Evolutionary conservation across 2,888 invertebrate species (phyloP), one percentile per base, ranked within the genome.

Genomic region (Drosophila kambysellisi): DNA sequence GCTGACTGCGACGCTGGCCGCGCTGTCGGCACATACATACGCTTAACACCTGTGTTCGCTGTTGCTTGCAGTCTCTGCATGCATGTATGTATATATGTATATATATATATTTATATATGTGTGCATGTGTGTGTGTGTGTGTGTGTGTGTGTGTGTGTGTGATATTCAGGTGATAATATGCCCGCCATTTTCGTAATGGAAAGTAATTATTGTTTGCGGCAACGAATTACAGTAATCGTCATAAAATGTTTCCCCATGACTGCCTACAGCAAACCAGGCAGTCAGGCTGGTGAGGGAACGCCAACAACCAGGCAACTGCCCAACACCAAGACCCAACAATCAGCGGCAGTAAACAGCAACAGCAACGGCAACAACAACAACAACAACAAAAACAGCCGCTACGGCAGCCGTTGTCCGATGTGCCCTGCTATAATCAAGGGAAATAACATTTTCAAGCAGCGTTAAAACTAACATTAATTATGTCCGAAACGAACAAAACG

Each of bases 381-480:
- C 61, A 70, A 41, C 56, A 65, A 8, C 61, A 58, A n/a, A 25
- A 77, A 68, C 81, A 74, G 70, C 60, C 60, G 62, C 76, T 51
- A 59, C 79, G 76, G 76, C 81, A 78, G 74, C 77, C 69, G 82
- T 68, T 79, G 83, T 74, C 63, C 66, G 81, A 20, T 83, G 82
- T 82, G 88, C 82, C 88, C 77, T 81, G 87, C 86, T 92, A 92
- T 92, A 92, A 92, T 92, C 92, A 92, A 92, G 92, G 92, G 91
- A 92, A 91, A 92, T 92, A 92, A 92, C 91, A 91, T 92, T 92
- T 92, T 90, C 85, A 89, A 89, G 89, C 91, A 92, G 92, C 92
- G 92, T 92, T 92, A 92, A 92, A 92, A 92, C 92, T 92, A 92
- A 92, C 92, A 92, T 92, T 92, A 92, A 92, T 92, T 92, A 92